Evolutionary conservation across 2,888 invertebrate species (phyloP).

Genomic region (Megaustenia siamemsis): DNA sequence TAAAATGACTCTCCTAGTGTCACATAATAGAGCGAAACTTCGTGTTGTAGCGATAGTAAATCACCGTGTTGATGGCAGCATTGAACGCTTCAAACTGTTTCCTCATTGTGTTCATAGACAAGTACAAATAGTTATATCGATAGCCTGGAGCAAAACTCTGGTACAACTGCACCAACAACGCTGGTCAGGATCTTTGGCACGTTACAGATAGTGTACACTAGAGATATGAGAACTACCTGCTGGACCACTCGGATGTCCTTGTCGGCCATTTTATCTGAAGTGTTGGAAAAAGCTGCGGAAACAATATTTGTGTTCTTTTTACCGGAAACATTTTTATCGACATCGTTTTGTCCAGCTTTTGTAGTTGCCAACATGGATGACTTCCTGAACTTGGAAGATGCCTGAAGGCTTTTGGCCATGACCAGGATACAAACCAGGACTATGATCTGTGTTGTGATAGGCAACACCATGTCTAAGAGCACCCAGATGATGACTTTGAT

Average conservation of each 20-base stretch:
- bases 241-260: slow-evolving; percentile 25
- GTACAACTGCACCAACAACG: not conserved
- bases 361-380: not conserved
- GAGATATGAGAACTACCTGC: slow-evolving; percentile 33
- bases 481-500: slow-evolving; percentile 11
- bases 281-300: not conserved
- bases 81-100: not conserved
- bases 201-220: slow-evolving; percentile 10
- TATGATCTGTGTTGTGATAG: slow-evolving; percentile 22
- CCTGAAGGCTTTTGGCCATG: not conserved
- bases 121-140: not conserved
- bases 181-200: slow-evolving; percentile 24
- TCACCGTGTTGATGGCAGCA: not conserved
- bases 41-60: slow-evolving; percentile 34
- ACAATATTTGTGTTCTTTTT: not conserved
- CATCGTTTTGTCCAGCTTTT: too few species aligned
- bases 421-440: slow-evolving; percentile 7
- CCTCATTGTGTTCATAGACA: not conserved
- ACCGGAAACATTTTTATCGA: too few species aligned
- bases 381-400: slow-evolving; percentile 9
- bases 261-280: not conserved
- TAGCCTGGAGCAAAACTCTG: not conserved
- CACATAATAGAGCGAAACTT: not conserved
- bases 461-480: not conserved
- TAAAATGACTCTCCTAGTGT: too few species aligned